phyloP scores from a whole-genome alignment of 2,888 invertebrate species.

The Rugalucina vietnamica region DNA sequence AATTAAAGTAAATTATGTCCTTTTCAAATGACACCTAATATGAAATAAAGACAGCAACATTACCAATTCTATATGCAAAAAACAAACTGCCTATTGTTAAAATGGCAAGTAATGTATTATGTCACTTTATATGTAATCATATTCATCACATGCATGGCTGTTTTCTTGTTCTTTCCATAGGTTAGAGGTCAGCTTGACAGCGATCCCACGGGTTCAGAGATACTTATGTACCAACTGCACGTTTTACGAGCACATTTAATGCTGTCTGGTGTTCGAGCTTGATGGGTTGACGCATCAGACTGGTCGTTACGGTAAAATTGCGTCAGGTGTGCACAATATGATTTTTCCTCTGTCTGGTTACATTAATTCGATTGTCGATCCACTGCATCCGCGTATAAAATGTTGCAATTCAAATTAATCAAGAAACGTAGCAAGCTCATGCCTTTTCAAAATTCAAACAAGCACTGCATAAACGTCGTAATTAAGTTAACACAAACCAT shows the following conservation, averaged over 20 bases:
- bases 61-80: not conserved
- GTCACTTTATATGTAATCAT: conserved; percentile 24
- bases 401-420: too few species aligned
- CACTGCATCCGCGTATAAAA: not conserved
- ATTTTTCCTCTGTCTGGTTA: not conserved
- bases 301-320: not conserved
- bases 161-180: conserved; percentile 12
- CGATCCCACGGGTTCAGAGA: not conserved
- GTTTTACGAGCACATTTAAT: conserved; percentile 15
- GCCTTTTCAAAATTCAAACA: too few species aligned
- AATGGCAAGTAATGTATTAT: conserved; percentile 25
- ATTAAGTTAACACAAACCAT: too few species aligned
- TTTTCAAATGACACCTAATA: conserved; percentile 23
- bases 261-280: not conserved
- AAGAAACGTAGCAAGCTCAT: too few species aligned
- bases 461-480: too few species aligned
- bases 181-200: conserved; percentile 23
- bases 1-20: conserved; percentile 27
- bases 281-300: conserved; percentile 3
- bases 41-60: conserved; percentile 7
- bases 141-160: conserved; percentile 22
- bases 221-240: not conserved
- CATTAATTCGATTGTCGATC: not conserved
- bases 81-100: conserved; percentile 37
- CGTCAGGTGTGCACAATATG: not conserved